Evolutionary conservation across 2,888 invertebrate species (phyloP).

Genomic region (Amblyjoppa proteus): DNA sequence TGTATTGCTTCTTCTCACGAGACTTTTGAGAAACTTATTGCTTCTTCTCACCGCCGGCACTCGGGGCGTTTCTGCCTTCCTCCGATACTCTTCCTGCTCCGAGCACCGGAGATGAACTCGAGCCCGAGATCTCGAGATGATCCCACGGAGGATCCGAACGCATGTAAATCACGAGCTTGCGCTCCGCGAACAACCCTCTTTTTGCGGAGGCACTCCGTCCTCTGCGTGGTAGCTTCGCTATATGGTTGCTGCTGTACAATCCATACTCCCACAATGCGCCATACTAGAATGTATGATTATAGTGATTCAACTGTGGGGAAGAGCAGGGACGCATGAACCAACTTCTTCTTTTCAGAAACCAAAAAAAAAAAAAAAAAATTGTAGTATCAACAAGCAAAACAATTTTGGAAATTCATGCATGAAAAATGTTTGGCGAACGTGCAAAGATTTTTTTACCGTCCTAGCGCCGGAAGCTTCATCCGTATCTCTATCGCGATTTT

Average conservation of each 20-base stretch:
- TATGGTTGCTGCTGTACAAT: background rate
- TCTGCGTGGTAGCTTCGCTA: background rate
- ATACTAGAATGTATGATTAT: background rate
- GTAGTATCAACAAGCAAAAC: background rate
- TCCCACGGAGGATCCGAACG: constrained; percentile 1
- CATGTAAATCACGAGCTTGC: constrained; percentile 8
- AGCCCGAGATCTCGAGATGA: background rate
- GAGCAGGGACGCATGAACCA: background rate
- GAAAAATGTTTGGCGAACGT: background rate
- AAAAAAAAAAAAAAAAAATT: background rate
- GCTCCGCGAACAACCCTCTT: background rate
- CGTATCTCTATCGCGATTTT: background rate
- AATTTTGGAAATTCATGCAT: background rate
- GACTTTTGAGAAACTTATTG: background rate
- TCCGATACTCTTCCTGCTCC: background rate
- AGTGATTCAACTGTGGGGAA: background rate
- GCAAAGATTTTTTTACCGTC: background rate
- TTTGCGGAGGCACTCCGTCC: background rate
- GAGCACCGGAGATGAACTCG: constrained; percentile 5
- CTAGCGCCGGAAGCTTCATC: background rate
- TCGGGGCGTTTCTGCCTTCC: background rate
- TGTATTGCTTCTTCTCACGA: background rate
- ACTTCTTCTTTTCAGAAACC: background rate
- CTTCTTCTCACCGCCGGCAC: background rate
- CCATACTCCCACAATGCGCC: background rate